These are phyloP conservation scores for Poecilia gillii DNA, from an alignment of 2,797 vertebrate genomes.

Conservation along the genomic window DNA sequence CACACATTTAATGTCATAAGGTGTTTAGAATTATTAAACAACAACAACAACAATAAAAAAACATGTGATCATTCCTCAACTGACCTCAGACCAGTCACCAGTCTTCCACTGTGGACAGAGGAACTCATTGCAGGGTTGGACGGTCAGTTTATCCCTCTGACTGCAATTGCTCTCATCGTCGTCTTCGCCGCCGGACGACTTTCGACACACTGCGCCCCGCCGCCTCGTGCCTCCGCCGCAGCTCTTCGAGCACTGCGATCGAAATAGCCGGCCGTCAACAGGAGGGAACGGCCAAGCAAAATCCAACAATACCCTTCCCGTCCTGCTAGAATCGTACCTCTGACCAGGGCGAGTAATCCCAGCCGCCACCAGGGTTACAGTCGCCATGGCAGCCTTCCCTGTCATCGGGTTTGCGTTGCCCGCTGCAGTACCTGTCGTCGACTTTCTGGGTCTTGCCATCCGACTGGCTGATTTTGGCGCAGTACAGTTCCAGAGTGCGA, in stretches of 20 bases:
- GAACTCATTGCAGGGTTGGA: conserved; percentile 92
- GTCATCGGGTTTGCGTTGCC: conserved; percentile 87
- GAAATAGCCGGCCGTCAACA: conserved; percentile 34
- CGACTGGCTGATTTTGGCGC: conserved; percentile 86
- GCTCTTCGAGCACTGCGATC: conserved; percentile 91
- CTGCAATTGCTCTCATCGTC: conserved; percentile 88
- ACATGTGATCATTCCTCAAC: conserved; percentile 36
- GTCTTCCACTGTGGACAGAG: conserved; percentile 94
- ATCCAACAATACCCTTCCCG: not conserved
- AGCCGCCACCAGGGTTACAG: conserved; percentile 91
- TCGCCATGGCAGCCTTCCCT: conserved; percentile 93
- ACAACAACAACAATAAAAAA: not conserved
- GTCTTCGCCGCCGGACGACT: conserved; percentile 82
- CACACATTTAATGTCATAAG: not conserved
- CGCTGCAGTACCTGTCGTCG: conserved; percentile 88
- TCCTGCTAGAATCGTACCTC: conserved; percentile 82
- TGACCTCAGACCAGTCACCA: conserved; percentile 96
- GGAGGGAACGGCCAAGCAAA: conserved; percentile 23
- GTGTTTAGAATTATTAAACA: not conserved
- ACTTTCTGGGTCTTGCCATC: conserved; percentile 92
- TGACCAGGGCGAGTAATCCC: conserved; percentile 96
- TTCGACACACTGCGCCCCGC: conserved; percentile 89
- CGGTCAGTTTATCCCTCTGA: conserved; percentile 88
- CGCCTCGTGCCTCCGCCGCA: conserved; percentile 89
- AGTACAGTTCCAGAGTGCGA: conserved; percentile 91